phyloP scores from a whole-genome alignment of 1,140 invertebrate species.

The Nylanderia fulva region DNA sequence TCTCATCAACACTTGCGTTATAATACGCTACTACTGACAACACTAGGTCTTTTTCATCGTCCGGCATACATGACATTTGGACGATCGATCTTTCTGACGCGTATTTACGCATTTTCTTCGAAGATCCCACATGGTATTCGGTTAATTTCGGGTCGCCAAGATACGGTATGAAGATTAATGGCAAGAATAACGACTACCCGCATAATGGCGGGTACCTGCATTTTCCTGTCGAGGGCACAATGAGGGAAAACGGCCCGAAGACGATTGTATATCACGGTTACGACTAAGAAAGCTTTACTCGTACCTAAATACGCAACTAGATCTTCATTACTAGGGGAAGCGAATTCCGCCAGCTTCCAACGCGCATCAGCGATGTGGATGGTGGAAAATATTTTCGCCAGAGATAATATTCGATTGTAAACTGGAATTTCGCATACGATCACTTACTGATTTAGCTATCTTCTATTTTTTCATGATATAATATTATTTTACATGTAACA shows the following conservation, averaged over 20 bases:
- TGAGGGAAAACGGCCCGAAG: slow-evolving; percentile 40
- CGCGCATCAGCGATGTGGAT: slow-evolving; percentile 29
- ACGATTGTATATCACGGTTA: slow-evolving; percentile 77
- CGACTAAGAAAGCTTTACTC: slow-evolving; percentile 72
- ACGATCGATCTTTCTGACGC: not conserved
- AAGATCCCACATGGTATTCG: not conserved
- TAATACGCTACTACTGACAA: slow-evolving; percentile 45
- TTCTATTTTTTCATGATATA: not conserved
- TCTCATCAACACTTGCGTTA: slow-evolving; percentile 81
- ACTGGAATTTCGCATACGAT: slow-evolving; percentile 57
- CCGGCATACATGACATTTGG: slow-evolving; percentile 1
- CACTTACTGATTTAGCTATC: not conserved
- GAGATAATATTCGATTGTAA: slow-evolving; percentile 69
- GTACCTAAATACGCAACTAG: slow-evolving; percentile 76
- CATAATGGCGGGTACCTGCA: slow-evolving; percentile 12
- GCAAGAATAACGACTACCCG: not conserved
- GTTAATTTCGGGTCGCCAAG: slow-evolving; percentile 20
- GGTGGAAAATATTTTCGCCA: slow-evolving; percentile 48
- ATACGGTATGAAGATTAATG: slow-evolving; percentile 16
- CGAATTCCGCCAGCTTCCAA: slow-evolving; percentile 49
- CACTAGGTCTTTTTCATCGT: slow-evolving; percentile 43
- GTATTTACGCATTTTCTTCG: not conserved
- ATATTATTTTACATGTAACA: not conserved
- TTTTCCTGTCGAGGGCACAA: slow-evolving; percentile 17
- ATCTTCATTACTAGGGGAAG: slow-evolving; percentile 79